Evolutionary conservation across 2,113 vertebrate genomes (phyloP).

Genomic region (Odocoileus virginianus): DNA sequence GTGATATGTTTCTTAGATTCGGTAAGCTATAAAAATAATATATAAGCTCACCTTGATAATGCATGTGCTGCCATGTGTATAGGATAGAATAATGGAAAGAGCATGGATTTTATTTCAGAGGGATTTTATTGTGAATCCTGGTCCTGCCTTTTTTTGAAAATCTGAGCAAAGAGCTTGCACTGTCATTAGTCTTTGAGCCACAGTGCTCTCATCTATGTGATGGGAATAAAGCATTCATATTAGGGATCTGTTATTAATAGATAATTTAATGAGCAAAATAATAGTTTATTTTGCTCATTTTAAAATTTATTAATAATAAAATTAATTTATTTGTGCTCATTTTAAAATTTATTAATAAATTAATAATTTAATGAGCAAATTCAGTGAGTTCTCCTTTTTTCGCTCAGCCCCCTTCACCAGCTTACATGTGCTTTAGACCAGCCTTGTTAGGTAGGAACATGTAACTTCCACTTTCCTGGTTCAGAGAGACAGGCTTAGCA

Average conservation of each 20-base stretch:
- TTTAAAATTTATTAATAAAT: not conserved
- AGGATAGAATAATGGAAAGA: not conserved
- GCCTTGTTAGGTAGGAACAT: not conserved
- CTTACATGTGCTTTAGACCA: not conserved
- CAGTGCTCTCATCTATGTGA: not conserved
- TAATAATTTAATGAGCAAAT: not conserved
- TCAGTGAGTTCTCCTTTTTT: not conserved
- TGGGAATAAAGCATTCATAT: not conserved
- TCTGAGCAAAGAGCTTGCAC: not conserved
- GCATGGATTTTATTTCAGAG: not conserved
- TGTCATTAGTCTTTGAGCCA: not conserved
- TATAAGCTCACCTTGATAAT: not conserved
- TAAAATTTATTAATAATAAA: not conserved
- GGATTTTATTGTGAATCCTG: not conserved
- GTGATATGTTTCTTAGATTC: not conserved
- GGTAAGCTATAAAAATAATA: not conserved
- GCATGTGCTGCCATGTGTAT: not conserved
- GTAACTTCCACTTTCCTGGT: not conserved
- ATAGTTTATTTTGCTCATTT: not conserved
- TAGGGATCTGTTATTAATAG: not conserved
- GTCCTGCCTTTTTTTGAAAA: not conserved
- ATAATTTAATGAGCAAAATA: not conserved
- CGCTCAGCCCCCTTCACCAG: not conserved
- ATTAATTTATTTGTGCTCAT: not conserved
- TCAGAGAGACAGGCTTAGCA: not conserved